phyloP scores from a whole-genome alignment of 2,113 vertebrate genomes.

The Xenotilapia leptura region DNA sequence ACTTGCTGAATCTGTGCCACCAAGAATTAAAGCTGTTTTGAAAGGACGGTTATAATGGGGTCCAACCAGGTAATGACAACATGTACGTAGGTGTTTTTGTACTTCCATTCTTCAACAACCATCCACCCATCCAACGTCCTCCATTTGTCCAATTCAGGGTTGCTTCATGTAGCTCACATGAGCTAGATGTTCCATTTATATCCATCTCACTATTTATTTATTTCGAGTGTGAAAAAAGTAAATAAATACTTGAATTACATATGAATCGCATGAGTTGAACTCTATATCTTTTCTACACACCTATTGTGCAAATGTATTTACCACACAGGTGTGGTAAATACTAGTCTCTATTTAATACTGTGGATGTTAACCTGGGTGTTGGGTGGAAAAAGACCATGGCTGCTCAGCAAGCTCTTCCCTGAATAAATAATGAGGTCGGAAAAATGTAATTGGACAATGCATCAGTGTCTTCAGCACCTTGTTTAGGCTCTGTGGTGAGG shows the following conservation, averaged over 20 bases:
- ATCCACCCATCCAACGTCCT: background rate
- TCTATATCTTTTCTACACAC: background rate
- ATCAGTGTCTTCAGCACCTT: constrained; percentile 22
- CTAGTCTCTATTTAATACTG: background rate
- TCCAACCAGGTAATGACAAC: background rate
- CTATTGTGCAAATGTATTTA: background rate
- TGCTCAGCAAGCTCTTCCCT: background rate
- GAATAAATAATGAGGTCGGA: constrained; percentile 29
- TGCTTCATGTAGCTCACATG: background rate
- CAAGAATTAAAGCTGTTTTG: background rate
- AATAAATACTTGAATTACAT: background rate
- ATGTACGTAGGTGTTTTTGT: background rate
- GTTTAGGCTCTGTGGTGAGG: constrained; percentile 32
- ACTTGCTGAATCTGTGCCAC: background rate
- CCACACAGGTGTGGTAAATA: background rate
- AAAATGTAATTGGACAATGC: constrained; percentile 18
- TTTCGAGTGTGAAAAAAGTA: background rate
- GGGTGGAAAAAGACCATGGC: background rate
- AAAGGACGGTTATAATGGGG: background rate
- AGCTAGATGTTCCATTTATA: background rate
- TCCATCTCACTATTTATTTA: background rate
- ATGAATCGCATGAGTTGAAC: background rate
- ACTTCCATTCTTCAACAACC: background rate
- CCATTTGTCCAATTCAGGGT: background rate
- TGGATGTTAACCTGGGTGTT: background rate